phyloP scores from a whole-genome alignment of 2,888 invertebrate species.

The Drosophila kokeensis region DNA sequence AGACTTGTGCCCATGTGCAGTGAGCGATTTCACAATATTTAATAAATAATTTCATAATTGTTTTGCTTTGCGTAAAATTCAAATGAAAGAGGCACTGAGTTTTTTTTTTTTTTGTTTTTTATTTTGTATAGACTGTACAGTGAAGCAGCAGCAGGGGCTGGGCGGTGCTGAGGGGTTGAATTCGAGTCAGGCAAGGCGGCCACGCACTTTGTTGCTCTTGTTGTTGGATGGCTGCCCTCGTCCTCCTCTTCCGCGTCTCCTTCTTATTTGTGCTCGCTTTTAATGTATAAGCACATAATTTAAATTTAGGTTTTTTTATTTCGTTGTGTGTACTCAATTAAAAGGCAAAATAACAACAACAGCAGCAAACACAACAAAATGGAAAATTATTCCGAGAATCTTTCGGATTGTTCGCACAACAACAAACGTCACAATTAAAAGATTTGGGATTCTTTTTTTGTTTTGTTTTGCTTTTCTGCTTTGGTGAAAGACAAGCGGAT shows the following conservation, averaged over 20 bases:
- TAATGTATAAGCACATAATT: constrained; percentile 74
- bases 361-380: constrained; percentile 47
- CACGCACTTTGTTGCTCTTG: constrained; percentile 52
- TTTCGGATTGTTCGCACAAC: constrained; percentile 64
- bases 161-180: not conserved
- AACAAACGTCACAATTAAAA: constrained; percentile 74
- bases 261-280: constrained; percentile 50
- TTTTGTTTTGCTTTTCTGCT: constrained; percentile 5
- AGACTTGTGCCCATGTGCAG: constrained; percentile 60
- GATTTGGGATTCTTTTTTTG: constrained; percentile 43
- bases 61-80: constrained; percentile 76
- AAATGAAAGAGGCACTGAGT: constrained; percentile 69
- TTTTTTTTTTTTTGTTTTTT: constrained; percentile 30
- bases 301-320: constrained; percentile 71
- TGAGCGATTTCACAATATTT: constrained; percentile 80
- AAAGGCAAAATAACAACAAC: constrained; percentile 62
- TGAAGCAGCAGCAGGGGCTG: constrained; percentile 2
- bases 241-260: not conserved
- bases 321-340: constrained; percentile 76
- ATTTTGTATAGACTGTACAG: constrained; percentile 28
- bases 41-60: constrained; percentile 83
- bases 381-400: constrained; percentile 78
- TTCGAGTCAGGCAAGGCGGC: constrained; percentile 14
- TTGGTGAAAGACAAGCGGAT: constrained; percentile 39
- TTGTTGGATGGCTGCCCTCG: constrained; percentile 19